Base-by-base conservation (phyloP, 2,113 vertebrate species). In the Phaethornis superciliosus region DNA sequence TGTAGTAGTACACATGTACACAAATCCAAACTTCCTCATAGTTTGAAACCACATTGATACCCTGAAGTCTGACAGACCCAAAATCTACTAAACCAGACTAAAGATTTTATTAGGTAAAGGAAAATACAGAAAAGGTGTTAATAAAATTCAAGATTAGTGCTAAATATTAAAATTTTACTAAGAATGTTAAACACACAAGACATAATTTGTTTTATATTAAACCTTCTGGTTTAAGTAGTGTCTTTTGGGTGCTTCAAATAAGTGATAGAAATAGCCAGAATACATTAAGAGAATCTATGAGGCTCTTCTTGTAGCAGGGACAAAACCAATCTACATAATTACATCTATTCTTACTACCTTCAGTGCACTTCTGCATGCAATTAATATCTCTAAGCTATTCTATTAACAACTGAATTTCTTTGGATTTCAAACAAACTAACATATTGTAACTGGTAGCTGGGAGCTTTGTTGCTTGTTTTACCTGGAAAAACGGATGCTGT, bases 401-500 rank as follows among this genome's bases (percentile, higher is more conserved):
- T 30, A 7, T 58, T 75, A 78, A 19, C 6, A 85, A 58, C 4
- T 26, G 9, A 56, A 67, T 42, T 71, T 77, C 20, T 49, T 91
- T 46, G 49, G 46, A 58, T 86, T 89, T 93, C 65, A 92, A 59
- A 93, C 15, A 52, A 46, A 42, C 19, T 87, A 81, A 81, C 6
- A 1, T 3, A 56, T 60, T 85, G 7, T 27, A 72, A 77, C 22
- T 12, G 22, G 24, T 46, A 87, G 26, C 58, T 93, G 46, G 10
- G 47, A 63, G 19, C 60, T 76, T 28, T 54, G 37, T 35, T 60
- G 12, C 27, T 54, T 42, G 93, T 87, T 97, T 97, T 95, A 99
- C 99, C 99, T 99, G 98, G 93, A 99, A 99, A 96, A 99, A 99
- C 7, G 98, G 98, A 92, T 99, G 99, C n/a, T 98, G 98, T 94